Evolutionary conservation across 2,797 vertebrate genomes (phyloP).

Genomic region (Enoplosus armatus): DNA sequence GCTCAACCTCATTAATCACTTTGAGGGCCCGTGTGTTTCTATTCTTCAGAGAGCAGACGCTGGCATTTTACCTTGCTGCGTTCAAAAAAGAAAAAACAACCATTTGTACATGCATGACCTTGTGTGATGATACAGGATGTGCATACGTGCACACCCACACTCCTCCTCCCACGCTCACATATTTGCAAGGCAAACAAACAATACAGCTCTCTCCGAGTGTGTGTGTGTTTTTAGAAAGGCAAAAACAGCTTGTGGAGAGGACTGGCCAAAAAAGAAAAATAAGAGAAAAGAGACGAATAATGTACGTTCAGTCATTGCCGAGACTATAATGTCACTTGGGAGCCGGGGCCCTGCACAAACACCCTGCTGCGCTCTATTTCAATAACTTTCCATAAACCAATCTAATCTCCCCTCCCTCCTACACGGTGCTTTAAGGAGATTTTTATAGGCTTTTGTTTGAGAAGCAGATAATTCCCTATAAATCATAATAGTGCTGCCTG

Average conservation of each 20-base stretch:
- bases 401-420: constrained; percentile 56
- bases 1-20: neutral
- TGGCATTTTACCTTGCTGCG: neutral
- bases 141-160: constrained; percentile 32
- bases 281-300: constrained; percentile 45
- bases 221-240: constrained; percentile 57
- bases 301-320: constrained; percentile 47
- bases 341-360: constrained; percentile 50
- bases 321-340: constrained; percentile 67
- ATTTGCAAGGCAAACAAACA: constrained; percentile 60
- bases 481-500: constrained; percentile 51
- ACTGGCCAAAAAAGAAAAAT: constrained; percentile 42
- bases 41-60: neutral
- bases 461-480: constrained; percentile 63
- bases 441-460: constrained; percentile 72
- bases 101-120: constrained; percentile 10
- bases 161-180: constrained; percentile 36
- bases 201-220: constrained; percentile 25
- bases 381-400: constrained; percentile 71
- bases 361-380: constrained; percentile 66
- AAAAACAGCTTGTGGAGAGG: constrained; percentile 63
- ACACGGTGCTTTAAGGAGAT: constrained; percentile 56
- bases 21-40: neutral
- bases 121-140: too few species aligned
- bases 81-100: neutral